These are phyloP conservation scores for Phengaris arion DNA, from an alignment of 2,888 invertebrate genomes.

Conservation along the genomic window DNA sequence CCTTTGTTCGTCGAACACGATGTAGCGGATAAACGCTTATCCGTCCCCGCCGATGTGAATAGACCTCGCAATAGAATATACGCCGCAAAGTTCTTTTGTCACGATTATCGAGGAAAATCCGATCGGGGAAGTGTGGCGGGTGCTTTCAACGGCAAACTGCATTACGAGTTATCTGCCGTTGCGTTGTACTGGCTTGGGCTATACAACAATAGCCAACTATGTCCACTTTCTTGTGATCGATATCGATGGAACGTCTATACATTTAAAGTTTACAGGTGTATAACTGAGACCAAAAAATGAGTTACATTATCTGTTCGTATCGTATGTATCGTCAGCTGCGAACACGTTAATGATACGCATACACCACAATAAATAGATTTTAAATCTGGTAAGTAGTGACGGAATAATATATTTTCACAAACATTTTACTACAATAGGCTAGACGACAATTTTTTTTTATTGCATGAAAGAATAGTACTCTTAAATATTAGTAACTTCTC, in stretches of 20 bases:
- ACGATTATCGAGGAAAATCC: conserved; percentile 77
- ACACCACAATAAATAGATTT: too few relatives aligned
- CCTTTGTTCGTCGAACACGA: conserved; percentile 45
- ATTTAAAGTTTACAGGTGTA: too few relatives aligned
- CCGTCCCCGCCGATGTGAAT: conserved; percentile 58
- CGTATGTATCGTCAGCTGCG: too few relatives aligned
- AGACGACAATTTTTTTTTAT: too few relatives aligned
- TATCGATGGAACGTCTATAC: background rate
- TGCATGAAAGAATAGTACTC: too few relatives aligned
- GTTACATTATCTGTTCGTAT: too few relatives aligned
- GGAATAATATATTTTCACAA: too few relatives aligned
- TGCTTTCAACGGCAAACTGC: conserved; percentile 75
- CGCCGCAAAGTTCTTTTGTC: conserved; percentile 75
- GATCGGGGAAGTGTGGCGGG: conserved; percentile 74
- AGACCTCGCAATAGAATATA: conserved; percentile 61
- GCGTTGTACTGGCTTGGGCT: conserved; percentile 42
- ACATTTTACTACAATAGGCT: too few relatives aligned
- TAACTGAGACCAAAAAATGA: too few relatives aligned
- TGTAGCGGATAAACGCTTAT: conserved; percentile 55
- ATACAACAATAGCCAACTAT: conserved; percentile 36
- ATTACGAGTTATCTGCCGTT: conserved; percentile 74
- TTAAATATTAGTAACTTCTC: too few relatives aligned
- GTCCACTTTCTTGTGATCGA: background rate
- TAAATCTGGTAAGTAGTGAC: too few relatives aligned
- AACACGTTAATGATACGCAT: too few relatives aligned